phyloP scores from a whole-genome alignment of 2,797 vertebrate species.

The Gallirallus australis region DNA sequence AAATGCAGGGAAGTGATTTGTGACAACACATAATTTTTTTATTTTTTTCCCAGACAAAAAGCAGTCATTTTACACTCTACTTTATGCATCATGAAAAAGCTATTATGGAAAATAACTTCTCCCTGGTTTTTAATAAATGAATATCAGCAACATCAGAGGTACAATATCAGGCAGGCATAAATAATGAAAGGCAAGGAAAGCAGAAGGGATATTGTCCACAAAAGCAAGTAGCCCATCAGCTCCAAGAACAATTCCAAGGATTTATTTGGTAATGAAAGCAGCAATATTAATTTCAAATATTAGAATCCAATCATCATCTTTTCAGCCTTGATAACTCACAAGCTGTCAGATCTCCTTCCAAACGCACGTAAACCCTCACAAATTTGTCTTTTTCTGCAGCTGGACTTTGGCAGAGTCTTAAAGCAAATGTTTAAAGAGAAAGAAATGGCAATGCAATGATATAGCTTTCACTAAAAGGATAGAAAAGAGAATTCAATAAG shows the following conservation, averaged over 20 bases:
- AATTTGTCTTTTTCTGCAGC: background rate
- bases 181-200: slow-evolving; percentile 2
- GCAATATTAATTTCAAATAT: slow-evolving; percentile 7
- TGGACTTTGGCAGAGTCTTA: background rate
- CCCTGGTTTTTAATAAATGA: slow-evolving; percentile 8
- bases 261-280: slow-evolving; percentile 13
- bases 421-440: background rate
- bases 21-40: background rate
- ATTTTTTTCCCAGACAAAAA: slow-evolving; percentile 16
- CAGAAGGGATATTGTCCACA: background rate
- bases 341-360: slow-evolving; percentile 4
- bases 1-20: slow-evolving; percentile 19
- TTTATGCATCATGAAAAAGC: background rate
- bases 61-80: background rate
- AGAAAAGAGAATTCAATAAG: background rate
- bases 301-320: background rate
- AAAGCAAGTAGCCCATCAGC: background rate
- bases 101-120: slow-evolving; percentile 5
- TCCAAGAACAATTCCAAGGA: background rate
- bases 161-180: background rate
- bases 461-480: background rate
- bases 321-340: background rate
- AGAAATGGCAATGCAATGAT: background rate
- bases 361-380: background rate
- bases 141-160: background rate